phyloP scores from a whole-genome alignment of 2,888 invertebrate species.

The Ormyrus labotus region DNA sequence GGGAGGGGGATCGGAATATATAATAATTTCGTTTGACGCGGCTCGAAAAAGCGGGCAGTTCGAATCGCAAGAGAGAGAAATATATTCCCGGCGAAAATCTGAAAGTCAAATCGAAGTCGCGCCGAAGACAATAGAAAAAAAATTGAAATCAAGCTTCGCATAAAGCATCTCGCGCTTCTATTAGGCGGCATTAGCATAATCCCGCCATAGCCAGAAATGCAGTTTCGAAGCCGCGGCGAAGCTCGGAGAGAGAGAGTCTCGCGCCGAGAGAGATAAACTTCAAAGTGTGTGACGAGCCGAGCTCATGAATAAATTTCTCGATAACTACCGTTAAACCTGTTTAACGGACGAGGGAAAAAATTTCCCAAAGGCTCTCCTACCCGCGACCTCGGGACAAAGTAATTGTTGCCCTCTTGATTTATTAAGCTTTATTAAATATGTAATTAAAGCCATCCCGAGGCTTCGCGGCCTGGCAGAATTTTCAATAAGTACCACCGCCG shows the following conservation, averaged over 20 bases:
- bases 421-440: constrained; percentile 11
- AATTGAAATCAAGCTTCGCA: too few relatives aligned
- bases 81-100: too few relatives aligned
- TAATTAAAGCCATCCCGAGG: constrained; percentile 6
- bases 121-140: too few relatives aligned
- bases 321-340: constrained; percentile 8
- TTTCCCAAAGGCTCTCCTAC: constrained; percentile 5
- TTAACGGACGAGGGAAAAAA: constrained; percentile 15
- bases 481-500: not conserved
- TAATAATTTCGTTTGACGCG: too few relatives aligned
- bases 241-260: not conserved
- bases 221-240: not conserved
- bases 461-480: not conserved
- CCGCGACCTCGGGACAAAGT: not conserved
- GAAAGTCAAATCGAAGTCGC: too few relatives aligned
- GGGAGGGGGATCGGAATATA: too few relatives aligned
- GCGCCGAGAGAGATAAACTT: constrained; percentile 20
- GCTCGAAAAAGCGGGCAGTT: too few relatives aligned
- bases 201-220: constrained; percentile 25
- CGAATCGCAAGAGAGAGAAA: too few relatives aligned
- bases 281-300: not conserved
- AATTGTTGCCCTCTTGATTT: constrained; percentile 8
- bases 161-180: not conserved
- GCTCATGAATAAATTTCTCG: constrained; percentile 38
- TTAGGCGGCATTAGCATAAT: constrained; percentile 23